Evolutionary conservation across 2,113 vertebrate genomes (phyloP).

Genomic region (Dasyprocta punctata): DNA sequence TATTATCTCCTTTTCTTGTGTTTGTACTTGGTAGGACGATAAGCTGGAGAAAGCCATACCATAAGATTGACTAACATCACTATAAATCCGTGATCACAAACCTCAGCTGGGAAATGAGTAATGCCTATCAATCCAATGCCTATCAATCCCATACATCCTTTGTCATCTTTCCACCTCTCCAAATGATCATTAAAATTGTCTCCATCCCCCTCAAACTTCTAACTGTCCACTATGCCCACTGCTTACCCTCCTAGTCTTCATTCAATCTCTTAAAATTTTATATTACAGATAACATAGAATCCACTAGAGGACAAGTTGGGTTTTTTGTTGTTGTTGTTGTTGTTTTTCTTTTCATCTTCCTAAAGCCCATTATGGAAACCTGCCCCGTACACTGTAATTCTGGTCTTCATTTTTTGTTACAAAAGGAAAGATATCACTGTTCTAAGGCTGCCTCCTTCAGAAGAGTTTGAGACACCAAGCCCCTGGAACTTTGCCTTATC

Average conservation of each 20-base stretch:
- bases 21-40: neutral
- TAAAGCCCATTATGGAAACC: neutral
- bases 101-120: too few relatives aligned
- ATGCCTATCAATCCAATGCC: too few relatives aligned
- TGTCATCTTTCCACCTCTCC: neutral
- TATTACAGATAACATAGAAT: constrained; percentile 10
- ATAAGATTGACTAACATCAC: neutral
- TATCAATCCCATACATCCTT: neutral
- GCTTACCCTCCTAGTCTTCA: neutral
- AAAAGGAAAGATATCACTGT: neutral
- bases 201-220: neutral
- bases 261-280: neutral
- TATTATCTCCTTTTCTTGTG: neutral
- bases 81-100: too few relatives aligned
- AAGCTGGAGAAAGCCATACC: neutral
- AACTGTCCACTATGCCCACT: neutral
- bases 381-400: neutral
- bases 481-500: neutral
- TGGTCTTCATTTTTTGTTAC: neutral
- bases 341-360: neutral
- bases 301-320: neutral
- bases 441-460: neutral
- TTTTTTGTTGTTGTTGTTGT: too few relatives aligned
- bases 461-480: neutral
- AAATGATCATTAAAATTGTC: neutral